phyloP scores from a whole-genome alignment of 2,888 invertebrate species.

The Busseola fusca region DNA sequence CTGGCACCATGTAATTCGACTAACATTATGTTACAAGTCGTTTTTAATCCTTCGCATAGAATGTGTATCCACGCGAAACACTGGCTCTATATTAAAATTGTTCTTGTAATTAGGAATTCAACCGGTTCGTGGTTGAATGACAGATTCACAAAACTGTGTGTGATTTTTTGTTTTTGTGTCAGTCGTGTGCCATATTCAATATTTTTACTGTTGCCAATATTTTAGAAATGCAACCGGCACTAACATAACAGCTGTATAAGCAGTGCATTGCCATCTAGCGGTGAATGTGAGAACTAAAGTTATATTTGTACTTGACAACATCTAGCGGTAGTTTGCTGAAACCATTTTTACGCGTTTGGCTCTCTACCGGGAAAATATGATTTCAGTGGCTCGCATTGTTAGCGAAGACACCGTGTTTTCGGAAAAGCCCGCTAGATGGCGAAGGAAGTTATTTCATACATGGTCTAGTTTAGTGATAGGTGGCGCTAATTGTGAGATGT shows the following conservation, averaged over 20 bases:
- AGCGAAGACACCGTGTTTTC: background rate
- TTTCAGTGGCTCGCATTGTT: background rate
- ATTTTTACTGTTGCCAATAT: background rate
- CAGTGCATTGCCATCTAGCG: slow-evolving; percentile 21
- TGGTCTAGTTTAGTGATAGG: background rate
- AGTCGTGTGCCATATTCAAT: background rate
- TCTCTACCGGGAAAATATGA: slow-evolving; percentile 7
- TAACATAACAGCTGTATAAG: background rate
- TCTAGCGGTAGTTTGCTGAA: slow-evolving; percentile 3
- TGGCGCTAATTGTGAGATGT: background rate
- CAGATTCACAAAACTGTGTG: background rate
- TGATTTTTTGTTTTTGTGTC: background rate
- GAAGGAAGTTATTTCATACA: background rate
- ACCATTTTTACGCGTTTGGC: background rate
- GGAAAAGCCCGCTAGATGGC: slow-evolving; percentile 27
- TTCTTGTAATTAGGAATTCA: background rate
- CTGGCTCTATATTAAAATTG: too few species aligned
- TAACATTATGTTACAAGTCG: background rate
- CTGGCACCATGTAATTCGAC: background rate
- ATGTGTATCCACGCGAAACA: background rate
- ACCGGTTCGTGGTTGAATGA: background rate
- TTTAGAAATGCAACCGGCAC: background rate
- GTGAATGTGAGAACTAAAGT: background rate
- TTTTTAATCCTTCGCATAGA: background rate
- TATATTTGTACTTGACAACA: background rate